These are phyloP conservation scores for Aspidapion aeneum DNA, from an alignment of 2,888 invertebrate species.

Conservation along the genomic window DNA sequence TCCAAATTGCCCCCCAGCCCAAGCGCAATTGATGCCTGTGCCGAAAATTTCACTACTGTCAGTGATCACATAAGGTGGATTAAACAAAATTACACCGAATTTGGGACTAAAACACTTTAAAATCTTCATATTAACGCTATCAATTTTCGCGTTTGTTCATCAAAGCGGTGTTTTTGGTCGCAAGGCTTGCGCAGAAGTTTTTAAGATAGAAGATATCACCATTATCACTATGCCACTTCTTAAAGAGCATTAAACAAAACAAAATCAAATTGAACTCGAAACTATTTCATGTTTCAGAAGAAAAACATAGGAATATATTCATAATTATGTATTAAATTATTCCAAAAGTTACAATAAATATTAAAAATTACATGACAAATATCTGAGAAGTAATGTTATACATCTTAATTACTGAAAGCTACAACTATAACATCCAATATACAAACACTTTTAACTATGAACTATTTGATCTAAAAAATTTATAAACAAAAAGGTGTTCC, in stretches of 20 bases:
- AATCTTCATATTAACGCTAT: constrained; percentile 65
- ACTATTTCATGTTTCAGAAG: too few species aligned
- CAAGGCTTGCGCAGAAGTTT: constrained; percentile 64
- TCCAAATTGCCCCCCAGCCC: constrained; percentile 78
- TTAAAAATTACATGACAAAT: background rate
- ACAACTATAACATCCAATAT: background rate
- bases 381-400: too few species aligned
- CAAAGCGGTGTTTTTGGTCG: constrained; percentile 65
- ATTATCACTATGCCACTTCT: constrained; percentile 91
- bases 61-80: constrained; percentile 98
- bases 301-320: too few species aligned
- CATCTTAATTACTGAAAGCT: too few species aligned
- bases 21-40: constrained; percentile 59
- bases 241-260: too few species aligned
- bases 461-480: constrained; percentile 49
- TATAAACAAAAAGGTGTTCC: constrained; percentile 82
- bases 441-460: background rate
- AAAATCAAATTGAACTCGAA: too few species aligned
- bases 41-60: constrained; percentile 77
- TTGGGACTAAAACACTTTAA: constrained; percentile 50
- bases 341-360: background rate
- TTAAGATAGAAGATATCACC: constrained; percentile 66
- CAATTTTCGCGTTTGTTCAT: constrained; percentile 64
- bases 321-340: too few species aligned
- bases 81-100: constrained; percentile 90